Conservation (phyloP, 2,113 vertebrate genomes). For the Piaya cayana region DNA sequence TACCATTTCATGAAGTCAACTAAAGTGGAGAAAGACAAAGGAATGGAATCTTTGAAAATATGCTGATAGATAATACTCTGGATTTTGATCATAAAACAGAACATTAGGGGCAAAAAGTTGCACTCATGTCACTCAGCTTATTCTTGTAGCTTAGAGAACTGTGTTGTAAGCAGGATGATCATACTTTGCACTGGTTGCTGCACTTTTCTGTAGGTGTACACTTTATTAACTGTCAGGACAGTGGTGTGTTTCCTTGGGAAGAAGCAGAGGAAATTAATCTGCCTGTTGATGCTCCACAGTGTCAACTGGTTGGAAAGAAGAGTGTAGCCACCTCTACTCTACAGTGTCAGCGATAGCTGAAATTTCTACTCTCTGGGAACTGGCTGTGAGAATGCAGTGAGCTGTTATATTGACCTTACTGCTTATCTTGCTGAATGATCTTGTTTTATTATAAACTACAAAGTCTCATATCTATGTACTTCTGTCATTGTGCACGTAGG, state of each 20-base stretch:
- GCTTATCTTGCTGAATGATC: neutral
- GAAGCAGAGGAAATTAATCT: neutral
- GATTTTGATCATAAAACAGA: neutral
- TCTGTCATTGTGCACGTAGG: neutral
- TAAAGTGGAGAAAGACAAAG: neutral
- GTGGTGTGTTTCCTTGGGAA: neutral
- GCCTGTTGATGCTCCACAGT: neutral
- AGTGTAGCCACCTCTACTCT: neutral
- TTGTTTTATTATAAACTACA: neutral
- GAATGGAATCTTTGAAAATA: neutral
- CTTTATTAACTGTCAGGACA: neutral
- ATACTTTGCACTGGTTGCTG: neutral
- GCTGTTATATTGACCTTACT: neutral
- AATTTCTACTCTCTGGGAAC: neutral
- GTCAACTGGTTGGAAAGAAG: neutral
- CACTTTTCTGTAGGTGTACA: neutral
- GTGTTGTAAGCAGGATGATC: neutral
- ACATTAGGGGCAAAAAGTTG: fast-evolving
- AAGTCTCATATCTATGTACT: neutral
- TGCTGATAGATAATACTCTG: neutral
- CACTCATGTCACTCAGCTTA: neutral
- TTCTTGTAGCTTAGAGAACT: neutral
- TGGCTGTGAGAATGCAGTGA: neutral
- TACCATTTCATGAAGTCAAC: neutral
- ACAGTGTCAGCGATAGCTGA: neutral